Conservation (phyloP, 2,797 vertebrate genomes). For the Mus minutoides region DNA sequence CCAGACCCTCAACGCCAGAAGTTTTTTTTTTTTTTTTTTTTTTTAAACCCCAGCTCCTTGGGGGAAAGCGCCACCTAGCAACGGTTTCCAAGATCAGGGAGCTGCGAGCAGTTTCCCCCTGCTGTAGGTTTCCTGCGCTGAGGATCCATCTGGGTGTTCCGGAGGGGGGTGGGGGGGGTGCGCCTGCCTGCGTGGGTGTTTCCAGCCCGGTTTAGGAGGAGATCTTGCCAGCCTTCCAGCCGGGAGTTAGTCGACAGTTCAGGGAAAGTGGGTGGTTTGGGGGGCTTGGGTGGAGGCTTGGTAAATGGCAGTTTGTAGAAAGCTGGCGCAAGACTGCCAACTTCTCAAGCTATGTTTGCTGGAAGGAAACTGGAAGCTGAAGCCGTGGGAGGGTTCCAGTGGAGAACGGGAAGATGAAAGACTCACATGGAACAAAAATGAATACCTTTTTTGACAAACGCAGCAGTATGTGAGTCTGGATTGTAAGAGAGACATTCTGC, state of each 20-base stretch:
- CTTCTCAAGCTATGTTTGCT: slow-evolving; percentile 64
- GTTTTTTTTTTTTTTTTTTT: slow-evolving; percentile 61
- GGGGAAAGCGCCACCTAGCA: slow-evolving; percentile 81
- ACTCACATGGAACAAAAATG: slow-evolving; percentile 17
- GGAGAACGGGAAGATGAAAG: slow-evolving; percentile 22
- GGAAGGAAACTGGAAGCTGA: slow-evolving; percentile 56
- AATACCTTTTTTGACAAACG: slow-evolving; percentile 18
- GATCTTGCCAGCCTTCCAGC: slow-evolving; percentile 62
- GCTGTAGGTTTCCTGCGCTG: slow-evolving; percentile 47
- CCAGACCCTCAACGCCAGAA: slow-evolving; percentile 51
- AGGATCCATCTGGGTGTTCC: slow-evolving; percentile 76
- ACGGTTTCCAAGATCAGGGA: slow-evolving; percentile 75
- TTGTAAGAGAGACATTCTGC: neutral
- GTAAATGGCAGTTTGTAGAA: slow-evolving; percentile 61
- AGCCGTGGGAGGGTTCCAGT: slow-evolving; percentile 61
- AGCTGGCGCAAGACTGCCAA: slow-evolving; percentile 56
- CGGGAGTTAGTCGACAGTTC: slow-evolving; percentile 57
- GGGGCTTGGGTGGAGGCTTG: neutral
- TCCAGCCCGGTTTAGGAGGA: slow-evolving; percentile 63
- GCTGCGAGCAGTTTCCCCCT: slow-evolving; percentile 52
- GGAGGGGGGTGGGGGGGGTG: neutral
- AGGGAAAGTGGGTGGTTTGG: slow-evolving; percentile 65
- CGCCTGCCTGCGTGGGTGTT: slow-evolving; percentile 78
- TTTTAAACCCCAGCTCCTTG: neutral
- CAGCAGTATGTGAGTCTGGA: neutral